Evolutionary conservation across 1,140 invertebrate genomes (phyloP), one percentile per base, ranked within the genome.

Genomic region (Scaptomyza pallida): DNA sequence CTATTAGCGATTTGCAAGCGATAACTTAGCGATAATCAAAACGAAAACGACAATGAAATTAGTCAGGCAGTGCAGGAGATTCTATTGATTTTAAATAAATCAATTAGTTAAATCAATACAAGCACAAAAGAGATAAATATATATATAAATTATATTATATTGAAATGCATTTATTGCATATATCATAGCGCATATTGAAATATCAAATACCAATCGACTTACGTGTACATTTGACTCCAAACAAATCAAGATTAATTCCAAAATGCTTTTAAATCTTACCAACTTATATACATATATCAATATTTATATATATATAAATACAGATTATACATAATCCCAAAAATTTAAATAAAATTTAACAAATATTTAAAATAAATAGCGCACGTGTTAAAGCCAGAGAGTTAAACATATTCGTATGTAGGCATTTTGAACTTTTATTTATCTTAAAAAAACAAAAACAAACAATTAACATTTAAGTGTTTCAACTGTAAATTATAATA

Each of bases 1-100:
- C 59, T 59, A 71, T 71, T 82, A 70, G 68, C 60, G 35, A 62
- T 47, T 69, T 65, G 63, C 56, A 51, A 63, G 76, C 76, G 67
- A 77, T 52, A n/a, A n/a, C n/a, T 86, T 86, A 81, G 81, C 77
- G 59, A 81, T 85, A 85, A 85, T 85, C 81, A 85, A 85, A 78
- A 85, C 61, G n/a, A 54, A 78, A 15, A 40, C 12, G 80, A 85
- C 76, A 83, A 83, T 83, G 80, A 83, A 86, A 74, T 83, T 75
- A 69, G 79, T 72, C 77, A 86, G 61, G 45, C 43, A 82, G 64
- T 55, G 40, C 67, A 65, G 51, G 64, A 60, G 79, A 71, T 86
- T 88, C 68, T 75, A 76, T 71, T 88, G 55, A 75, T 73, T 83
- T 74, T 55, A 35, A 54, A 72, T 72, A 44, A 65, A 75, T 69